phyloP scores from a whole-genome alignment of 2,797 vertebrate genomes.

The Sparidentex hasta region DNA sequence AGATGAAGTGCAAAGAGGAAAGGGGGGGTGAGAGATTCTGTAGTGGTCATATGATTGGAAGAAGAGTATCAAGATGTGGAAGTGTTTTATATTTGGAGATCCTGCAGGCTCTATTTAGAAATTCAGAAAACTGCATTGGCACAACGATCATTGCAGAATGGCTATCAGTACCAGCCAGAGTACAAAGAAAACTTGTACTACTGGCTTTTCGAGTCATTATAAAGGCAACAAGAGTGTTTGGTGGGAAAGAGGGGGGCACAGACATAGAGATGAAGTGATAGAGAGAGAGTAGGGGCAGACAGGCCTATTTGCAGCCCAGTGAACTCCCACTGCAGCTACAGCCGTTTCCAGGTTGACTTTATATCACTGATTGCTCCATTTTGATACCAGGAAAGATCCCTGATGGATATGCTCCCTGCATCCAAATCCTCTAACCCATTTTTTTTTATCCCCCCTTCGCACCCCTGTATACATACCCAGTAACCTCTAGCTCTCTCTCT shows the following conservation, averaged over 20 bases:
- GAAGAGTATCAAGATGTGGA: constrained; percentile 34
- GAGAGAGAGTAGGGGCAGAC: constrained; percentile 39
- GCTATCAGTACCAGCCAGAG: constrained; percentile 2
- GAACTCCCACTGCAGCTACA: constrained; percentile 78
- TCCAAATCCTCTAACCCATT: constrained; percentile 73
- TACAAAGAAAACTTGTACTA: constrained; percentile 46
- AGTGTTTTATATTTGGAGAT: constrained; percentile 49
- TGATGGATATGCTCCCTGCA: constrained; percentile 74
- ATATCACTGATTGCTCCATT: constrained; percentile 76
- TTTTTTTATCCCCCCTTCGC: constrained; percentile 29
- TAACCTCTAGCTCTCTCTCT: constrained; percentile 50
- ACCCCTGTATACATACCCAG: background rate
- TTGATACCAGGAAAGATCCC: constrained; percentile 76
- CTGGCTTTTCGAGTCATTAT: constrained; percentile 48
- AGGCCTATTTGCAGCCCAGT: constrained; percentile 68
- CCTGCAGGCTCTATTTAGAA: constrained; percentile 2
- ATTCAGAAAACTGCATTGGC: constrained; percentile 10
- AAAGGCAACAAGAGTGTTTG: constrained; percentile 44
- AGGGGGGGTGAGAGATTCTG: constrained; percentile 50
- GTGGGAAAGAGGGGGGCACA: background rate
- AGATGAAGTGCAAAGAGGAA: constrained; percentile 47
- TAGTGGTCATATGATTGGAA: constrained; percentile 65
- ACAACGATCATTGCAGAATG: constrained; percentile 11
- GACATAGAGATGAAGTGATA: constrained; percentile 27
- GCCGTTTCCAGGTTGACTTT: constrained; percentile 76